Percentiles rank a stretch among this genome's conserved stretches.
Evolutionary conservation across 2,888 invertebrate species (phyloP).

Genomic region (Ormyrus nitidulus): DNA sequence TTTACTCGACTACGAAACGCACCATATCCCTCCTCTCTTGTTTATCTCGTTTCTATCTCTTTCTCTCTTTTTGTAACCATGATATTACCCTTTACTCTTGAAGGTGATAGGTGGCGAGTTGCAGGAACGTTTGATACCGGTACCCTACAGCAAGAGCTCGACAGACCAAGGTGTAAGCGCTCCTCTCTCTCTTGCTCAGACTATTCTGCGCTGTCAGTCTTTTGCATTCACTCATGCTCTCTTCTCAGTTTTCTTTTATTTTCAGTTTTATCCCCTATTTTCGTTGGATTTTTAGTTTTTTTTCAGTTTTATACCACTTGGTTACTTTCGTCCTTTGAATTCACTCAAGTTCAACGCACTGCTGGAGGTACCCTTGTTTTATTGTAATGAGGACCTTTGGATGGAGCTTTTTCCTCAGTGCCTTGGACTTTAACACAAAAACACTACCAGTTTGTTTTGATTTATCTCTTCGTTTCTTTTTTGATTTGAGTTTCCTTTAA

Average conservation of each 20-base stretch:
- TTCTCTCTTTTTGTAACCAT: conserved; percentile 77
- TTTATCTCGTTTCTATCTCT: conserved; percentile 45
- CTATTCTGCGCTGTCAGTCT: conserved; percentile 60
- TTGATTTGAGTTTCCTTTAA: not conserved
- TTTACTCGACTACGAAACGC: not conserved
- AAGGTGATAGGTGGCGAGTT: conserved; percentile 99
- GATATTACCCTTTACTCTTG: conserved; percentile 93
- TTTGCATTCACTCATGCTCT: conserved; percentile 46
- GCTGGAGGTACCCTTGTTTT: conserved; percentile 21
- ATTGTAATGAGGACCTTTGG: conserved; percentile 10
- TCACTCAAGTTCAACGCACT: conserved; percentile 27
- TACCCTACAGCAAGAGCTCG: conserved; percentile 99
- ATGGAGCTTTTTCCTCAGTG: conserved; percentile 33
- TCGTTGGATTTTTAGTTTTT: conserved; percentile 14
- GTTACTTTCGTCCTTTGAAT: not conserved
- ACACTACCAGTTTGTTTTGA: not conserved
- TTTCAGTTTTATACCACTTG: not conserved
- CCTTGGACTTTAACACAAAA: conserved; percentile 10
- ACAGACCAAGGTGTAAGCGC: conserved; percentile 99
- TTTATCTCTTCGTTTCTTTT: too few relatives aligned
- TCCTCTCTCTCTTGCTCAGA: conserved; percentile 76
- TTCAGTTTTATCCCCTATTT: conserved; percentile 11
- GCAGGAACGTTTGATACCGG: conserved; percentile 99
- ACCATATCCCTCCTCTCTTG: conserved; percentile 8
- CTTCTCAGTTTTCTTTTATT: conserved; percentile 2